phyloP scores from a whole-genome alignment of 2,113 vertebrate genomes.

The Budorcas taxicolor region DNA sequence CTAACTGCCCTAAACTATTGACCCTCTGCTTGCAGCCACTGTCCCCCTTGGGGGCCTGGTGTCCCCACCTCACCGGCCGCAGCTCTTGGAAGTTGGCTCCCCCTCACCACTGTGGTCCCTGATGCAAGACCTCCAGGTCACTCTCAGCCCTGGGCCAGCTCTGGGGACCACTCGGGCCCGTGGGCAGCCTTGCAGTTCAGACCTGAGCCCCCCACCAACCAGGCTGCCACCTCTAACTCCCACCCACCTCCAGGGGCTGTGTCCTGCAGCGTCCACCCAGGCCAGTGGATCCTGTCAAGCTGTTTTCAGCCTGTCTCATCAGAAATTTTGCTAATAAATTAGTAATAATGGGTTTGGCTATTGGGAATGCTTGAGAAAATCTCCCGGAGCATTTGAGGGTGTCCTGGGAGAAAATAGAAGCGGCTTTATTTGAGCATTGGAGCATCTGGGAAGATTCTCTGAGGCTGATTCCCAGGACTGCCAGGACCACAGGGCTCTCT shows the following conservation, averaged over 20 bases:
- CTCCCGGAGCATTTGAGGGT: not conserved
- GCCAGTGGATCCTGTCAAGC: not conserved
- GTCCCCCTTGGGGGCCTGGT: not conserved
- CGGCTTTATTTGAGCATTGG: not conserved
- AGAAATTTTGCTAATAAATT: not conserved
- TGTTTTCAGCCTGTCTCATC: not conserved
- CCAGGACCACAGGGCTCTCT: not conserved
- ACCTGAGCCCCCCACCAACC: not conserved
- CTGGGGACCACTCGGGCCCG: not conserved
- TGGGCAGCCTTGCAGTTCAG: not conserved
- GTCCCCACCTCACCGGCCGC: not conserved
- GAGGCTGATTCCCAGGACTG: not conserved
- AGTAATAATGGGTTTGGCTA: not conserved
- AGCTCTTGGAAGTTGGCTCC: not conserved
- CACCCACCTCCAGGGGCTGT: accelerated
- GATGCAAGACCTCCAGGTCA: not conserved
- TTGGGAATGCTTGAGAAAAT: not conserved
- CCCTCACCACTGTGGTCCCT: not conserved
- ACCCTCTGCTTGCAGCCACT: not conserved
- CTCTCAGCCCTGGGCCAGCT: not conserved
- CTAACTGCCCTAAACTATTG: not conserved
- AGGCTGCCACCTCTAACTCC: not conserved
- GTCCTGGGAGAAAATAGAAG: constrained; percentile 2
- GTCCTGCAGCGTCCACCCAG: accelerated
- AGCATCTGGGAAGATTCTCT: not conserved